Evolutionary conservation across 2,797 vertebrate genomes (phyloP).

Genomic region (Crypturellus tataupa): DNA sequence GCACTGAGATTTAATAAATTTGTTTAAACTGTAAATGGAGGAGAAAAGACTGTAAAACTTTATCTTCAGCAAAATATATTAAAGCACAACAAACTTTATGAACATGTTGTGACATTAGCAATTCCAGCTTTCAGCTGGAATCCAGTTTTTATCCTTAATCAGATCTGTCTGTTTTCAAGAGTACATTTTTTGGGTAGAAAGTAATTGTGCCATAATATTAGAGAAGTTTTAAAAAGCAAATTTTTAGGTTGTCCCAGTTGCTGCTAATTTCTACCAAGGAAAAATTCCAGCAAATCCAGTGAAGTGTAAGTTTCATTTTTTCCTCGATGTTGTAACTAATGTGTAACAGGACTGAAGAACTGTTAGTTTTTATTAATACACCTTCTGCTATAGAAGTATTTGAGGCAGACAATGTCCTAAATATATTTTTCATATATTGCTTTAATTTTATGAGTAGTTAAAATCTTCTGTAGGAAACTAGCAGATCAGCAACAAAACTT

Average conservation of each 20-base stretch:
- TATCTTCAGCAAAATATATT: constrained; percentile 54
- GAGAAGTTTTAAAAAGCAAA: neutral
- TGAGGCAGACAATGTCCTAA: neutral
- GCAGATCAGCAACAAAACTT: neutral
- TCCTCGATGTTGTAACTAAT: neutral
- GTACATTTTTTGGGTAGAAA: neutral
- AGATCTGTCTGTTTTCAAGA: constrained; percentile 52
- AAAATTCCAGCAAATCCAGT: neutral
- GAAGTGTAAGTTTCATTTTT: constrained; percentile 61
- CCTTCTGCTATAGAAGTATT: neutral
- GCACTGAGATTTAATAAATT: constrained; percentile 44
- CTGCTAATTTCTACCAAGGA: constrained; percentile 14
- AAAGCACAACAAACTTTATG: constrained; percentile 37
- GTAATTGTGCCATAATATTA: constrained; percentile 46
- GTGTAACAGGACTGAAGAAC: neutral
- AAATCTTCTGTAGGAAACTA: neutral
- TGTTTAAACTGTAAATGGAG: constrained; percentile 43
- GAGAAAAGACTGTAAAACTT: constrained; percentile 28
- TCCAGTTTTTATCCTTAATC: constrained; percentile 54
- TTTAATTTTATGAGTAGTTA: neutral
- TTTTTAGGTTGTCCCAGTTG: neutral
- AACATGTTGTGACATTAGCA: constrained; percentile 65
- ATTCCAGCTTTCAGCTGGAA: constrained; percentile 40
- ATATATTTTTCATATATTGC: neutral
- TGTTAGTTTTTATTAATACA: constrained; percentile 10